Conservation (phyloP, 2,888 invertebrate species). For the Platynereis dumerilii region DNA sequence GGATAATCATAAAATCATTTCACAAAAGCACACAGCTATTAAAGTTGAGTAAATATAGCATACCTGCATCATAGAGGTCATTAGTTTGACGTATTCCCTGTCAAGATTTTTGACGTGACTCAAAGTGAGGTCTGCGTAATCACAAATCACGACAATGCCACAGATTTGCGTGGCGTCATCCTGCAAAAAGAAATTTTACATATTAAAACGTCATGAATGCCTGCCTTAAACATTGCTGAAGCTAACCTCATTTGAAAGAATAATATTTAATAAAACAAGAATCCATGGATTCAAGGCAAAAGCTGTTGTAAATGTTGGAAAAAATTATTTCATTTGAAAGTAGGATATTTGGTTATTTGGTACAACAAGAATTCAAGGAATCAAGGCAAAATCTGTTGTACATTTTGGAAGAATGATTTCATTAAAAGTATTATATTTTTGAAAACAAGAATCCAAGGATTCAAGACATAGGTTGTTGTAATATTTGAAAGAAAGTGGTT, state of each 20-base stretch:
- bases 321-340: too few relatives aligned
- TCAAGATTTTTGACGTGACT: slow-evolving; percentile 58
- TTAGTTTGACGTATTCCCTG: slow-evolving; percentile 43
- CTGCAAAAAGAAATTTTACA: slow-evolving; percentile 43
- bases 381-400: neutral
- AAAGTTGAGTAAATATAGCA: too few relatives aligned
- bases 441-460: too few relatives aligned
- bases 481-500: too few relatives aligned
- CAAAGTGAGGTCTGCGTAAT: slow-evolving; percentile 52
- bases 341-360: too few relatives aligned
- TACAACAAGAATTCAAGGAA: neutral
- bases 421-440: too few relatives aligned
- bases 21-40: too few relatives aligned
- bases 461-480: too few relatives aligned
- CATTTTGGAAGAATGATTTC: neutral
- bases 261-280: too few relatives aligned
- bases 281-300: too few relatives aligned
- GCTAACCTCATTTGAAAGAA: neutral
- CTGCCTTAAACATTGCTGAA: neutral
- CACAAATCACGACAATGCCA: slow-evolving; percentile 65
- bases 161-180: slow-evolving; percentile 69
- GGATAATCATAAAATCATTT: too few relatives aligned
- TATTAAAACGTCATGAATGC: neutral
- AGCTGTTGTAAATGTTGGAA: too few relatives aligned
- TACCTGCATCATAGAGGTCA: slow-evolving; percentile 46